Evolutionary conservation across 2,888 invertebrate species (phyloP), one percentile per base, ranked within the genome.

Genomic region (Synergus japonicus): DNA sequence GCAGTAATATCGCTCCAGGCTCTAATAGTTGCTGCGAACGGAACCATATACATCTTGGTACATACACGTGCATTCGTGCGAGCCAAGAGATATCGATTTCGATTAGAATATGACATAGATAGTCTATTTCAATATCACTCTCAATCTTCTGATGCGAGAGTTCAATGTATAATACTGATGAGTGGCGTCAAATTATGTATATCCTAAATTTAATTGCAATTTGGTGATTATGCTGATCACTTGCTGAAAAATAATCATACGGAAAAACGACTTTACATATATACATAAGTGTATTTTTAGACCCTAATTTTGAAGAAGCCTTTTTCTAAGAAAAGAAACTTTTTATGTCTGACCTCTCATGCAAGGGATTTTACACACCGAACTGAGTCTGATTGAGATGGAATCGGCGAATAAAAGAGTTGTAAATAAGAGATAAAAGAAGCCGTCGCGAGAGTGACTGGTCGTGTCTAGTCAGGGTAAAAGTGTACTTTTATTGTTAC

Each of bases 351-450:
- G 15, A 37, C 15, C 69, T 49, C 37, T 46, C 46, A 13, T 49
- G 54, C 10, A 4, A 22, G 54, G 8, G 15, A 49, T 46, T 73
- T 73, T 49, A 49, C 54, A 73, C 15, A 54, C n/a, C 29, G 29
- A 54, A 73, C 49, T 54, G 46, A 29, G 69, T 86, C 89, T 92
- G 91, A 92, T 92, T 92, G 92, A 91, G 91, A 92, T 92, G 92
- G 92, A 92, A 92, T 92, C 91, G 90, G 88, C 88, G 82, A 91
- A 92, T 92, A 92, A 92, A 92, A 90, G 89, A 90, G 92, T 92
- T 92, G 91, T 92, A 92, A 92, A 92, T 92, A 92, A 82, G 83
- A 83, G 81, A 85, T 81, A 85, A 85, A 82, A 85, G 82, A 86
- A 86, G 81, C 81, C 78, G 77, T 79, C 81, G 83, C 85, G 84